phyloP scores from a whole-genome alignment of 2,797 vertebrate genomes.

The Characodon lateralis region DNA sequence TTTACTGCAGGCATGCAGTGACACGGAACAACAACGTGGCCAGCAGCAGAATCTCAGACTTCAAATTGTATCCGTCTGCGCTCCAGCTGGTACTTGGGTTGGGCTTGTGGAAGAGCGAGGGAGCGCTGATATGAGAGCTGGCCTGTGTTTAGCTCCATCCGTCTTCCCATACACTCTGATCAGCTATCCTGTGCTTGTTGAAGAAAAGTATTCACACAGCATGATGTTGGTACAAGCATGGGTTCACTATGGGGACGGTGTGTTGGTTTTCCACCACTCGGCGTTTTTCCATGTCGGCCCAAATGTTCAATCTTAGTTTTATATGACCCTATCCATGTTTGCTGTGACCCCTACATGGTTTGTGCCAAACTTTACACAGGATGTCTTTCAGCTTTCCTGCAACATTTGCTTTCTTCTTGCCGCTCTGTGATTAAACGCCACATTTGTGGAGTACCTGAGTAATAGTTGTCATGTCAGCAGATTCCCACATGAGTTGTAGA shows the following conservation, averaged over 20 bases:
- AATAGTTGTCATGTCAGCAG: background rate
- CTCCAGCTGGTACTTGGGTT: slow-evolving; percentile 33
- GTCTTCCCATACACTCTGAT: background rate
- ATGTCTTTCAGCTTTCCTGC: no score
- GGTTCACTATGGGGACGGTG: background rate
- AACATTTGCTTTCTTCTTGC: background rate
- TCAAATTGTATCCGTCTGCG: slow-evolving; percentile 42
- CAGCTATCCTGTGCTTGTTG: background rate
- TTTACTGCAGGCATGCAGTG: slow-evolving; percentile 67
- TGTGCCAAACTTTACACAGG: no score
- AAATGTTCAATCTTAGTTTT: background rate
- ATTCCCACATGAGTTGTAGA: background rate
- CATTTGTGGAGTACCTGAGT: background rate
- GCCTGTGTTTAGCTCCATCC: background rate
- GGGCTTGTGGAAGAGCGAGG: slow-evolving; percentile 12
- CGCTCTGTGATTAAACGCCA: background rate
- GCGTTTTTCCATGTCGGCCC: background rate
- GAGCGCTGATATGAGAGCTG: slow-evolving; percentile 11
- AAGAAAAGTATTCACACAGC: background rate
- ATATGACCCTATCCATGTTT: no score
- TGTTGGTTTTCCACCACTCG: background rate
- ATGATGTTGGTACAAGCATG: background rate
- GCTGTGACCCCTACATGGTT: no score
- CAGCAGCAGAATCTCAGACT: slow-evolving; percentile 38
- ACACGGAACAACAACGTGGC: slow-evolving; percentile 44